Evolutionary conservation across 2,888 invertebrate species (phyloP).

Genomic region (Hymenopus coronatus): DNA sequence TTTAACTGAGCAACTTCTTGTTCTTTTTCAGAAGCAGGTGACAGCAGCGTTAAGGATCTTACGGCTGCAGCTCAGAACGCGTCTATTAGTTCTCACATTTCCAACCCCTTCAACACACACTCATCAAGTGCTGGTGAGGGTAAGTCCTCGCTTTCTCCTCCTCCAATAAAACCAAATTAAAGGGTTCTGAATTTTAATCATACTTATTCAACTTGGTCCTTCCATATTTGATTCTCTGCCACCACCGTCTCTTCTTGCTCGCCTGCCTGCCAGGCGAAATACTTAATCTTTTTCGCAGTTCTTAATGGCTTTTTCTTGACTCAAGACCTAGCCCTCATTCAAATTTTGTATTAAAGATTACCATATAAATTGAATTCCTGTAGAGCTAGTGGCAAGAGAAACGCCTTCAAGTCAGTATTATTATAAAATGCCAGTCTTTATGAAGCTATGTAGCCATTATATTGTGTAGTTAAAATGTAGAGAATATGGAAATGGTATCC

Average conservation of each 20-base stretch:
- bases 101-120: not conserved
- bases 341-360: constrained; percentile 27
- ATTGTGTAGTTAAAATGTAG: constrained; percentile 8
- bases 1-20: not conserved
- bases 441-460: constrained; percentile 1
- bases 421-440: constrained; percentile 6
- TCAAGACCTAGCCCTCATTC: not conserved
- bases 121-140: not conserved
- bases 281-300: constrained; percentile 15
- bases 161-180: constrained; percentile 30
- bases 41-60: too few species aligned
- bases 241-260: not conserved
- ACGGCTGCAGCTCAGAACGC: not conserved
- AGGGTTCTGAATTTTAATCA: constrained; percentile 30
- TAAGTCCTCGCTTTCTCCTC: not conserved
- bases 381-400: not conserved
- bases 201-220: constrained; percentile 11
- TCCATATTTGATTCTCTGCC: constrained; percentile 4
- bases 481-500: not conserved
- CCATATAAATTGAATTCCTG: constrained; percentile 32
- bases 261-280: not conserved
- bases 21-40: not conserved
- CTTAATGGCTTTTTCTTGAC: constrained; percentile 20
- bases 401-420: not conserved
- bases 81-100: not conserved